Evolutionary conservation across 2,797 vertebrate genomes (phyloP).

Genomic region (Gymnopithys bicolor): DNA sequence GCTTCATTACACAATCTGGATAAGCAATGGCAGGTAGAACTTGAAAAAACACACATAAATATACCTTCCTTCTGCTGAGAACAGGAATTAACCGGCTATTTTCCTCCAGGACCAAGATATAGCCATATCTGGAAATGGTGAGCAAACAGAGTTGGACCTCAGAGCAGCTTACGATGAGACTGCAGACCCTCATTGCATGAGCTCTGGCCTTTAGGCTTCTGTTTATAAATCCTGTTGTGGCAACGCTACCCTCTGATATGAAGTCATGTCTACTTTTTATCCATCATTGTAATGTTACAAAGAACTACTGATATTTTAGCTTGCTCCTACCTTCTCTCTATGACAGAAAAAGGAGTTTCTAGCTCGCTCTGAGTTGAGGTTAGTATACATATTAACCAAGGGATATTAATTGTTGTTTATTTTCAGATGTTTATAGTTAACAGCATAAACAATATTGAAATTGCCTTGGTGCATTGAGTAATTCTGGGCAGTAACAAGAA

Average conservation of each 20-base stretch:
- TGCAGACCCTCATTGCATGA: not conserved
- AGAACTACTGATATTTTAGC: not conserved
- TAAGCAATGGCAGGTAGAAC: not conserved
- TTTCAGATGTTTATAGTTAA: not conserved
- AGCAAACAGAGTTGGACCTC: not conserved
- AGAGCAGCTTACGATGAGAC: not conserved
- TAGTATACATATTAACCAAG: not conserved
- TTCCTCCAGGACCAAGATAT: not conserved
- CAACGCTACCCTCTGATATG: not conserved
- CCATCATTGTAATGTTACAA: not conserved
- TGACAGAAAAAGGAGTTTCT: not conserved
- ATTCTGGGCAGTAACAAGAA: not conserved
- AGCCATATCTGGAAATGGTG: not conserved
- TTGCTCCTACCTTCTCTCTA: not conserved
- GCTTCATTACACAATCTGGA: not conserved
- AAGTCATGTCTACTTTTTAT: not conserved
- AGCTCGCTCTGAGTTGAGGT: not conserved
- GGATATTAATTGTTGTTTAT: not conserved
- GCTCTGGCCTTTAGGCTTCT: not conserved
- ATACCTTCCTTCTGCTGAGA: not conserved
- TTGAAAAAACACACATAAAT: not conserved
- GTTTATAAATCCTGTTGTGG: not conserved
- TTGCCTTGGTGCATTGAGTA: not conserved
- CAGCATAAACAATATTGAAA: not conserved
- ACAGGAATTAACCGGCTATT: not conserved